Base-by-base conservation (phyloP, 2,113 vertebrate genomes). In the Nothobranchius furzeri region DNA sequence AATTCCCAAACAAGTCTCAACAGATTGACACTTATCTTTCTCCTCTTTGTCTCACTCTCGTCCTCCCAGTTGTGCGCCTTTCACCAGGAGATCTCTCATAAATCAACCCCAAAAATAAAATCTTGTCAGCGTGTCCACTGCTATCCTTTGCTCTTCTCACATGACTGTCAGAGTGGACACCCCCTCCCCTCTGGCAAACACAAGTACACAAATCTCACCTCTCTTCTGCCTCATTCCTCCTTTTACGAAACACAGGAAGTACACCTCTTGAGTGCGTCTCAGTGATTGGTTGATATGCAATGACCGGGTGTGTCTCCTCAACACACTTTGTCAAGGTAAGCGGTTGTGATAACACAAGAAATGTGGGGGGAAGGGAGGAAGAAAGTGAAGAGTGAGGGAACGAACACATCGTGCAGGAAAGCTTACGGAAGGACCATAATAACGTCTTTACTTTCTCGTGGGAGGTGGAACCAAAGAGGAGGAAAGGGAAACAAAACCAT, bases 1-100 rank as follows among this genome's bases (percentile, higher is more conserved):
- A 93, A 94, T 93, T 94, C 92, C 92, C 91, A 90, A 92, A 92
- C 93, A 93, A 93, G 93, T 92, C 84, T 92, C 76, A 92, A 93
- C 93, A 94, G 86, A 92, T 86, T 91, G 86, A 88, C 88, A 90
- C 85, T 86, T 91, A 85, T 90, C 90, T 87, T 84, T 76, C 68
- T 84, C 83, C 76, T 83, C 80, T 67, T 82, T 76, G 71, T 64
- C 69, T 64, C 75, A 75, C 60, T 75, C 57, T 81, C 76, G 73
- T 85, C 69, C 60, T 77, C 65, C 78, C 62, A 52, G 50, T 68
- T 45, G 46, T 70, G 71, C 72, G 40, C 68, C 65, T 58, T 58
- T n/a, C 55, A 76, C 73, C 13, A 15, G 35, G 35, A 53, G 61
- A 63, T 62, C 53, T 57, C 52, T 46, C 51, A 79, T 76, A 79